A percentile compares a stretch with the other conserved stretches of the same genome.
Evolutionary conservation across 2,888 invertebrate genomes (phyloP).

Genomic region (Odiellus spinosus): DNA sequence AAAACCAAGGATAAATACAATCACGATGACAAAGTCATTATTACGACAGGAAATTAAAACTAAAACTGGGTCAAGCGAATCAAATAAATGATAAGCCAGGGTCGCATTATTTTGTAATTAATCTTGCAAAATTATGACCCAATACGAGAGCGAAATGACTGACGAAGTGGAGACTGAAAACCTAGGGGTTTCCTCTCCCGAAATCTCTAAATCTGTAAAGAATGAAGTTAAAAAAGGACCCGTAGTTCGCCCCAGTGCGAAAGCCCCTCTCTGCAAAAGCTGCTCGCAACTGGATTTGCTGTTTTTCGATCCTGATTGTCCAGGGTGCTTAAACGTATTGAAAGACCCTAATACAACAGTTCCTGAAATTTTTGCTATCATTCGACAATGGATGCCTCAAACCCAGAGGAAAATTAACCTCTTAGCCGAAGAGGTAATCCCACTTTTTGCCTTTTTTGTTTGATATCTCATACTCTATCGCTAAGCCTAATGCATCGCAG

Average conservation of each 20-base stretch:
- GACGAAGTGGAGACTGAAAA: too few species aligned
- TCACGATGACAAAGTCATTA: too few species aligned
- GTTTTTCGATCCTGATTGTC: slow-evolving; percentile 34
- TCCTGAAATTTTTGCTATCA: slow-evolving; percentile 35
- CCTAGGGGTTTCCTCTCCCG: too few species aligned
- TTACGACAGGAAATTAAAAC: too few species aligned
- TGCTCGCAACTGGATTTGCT: slow-evolving; percentile 31
- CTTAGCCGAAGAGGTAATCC: slow-evolving; percentile 31
- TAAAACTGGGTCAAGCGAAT: too few species aligned
- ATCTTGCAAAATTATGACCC: too few species aligned
- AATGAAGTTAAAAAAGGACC: slow-evolving; percentile 17
- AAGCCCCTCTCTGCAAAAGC: slow-evolving; percentile 32
- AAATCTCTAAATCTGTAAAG: too few species aligned
- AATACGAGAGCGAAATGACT: too few species aligned
- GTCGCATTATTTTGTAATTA: too few species aligned
- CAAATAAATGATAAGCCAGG: too few species aligned
- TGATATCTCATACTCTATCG: not conserved
- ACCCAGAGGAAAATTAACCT: slow-evolving; percentile 33
- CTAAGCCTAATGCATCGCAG: slow-evolving; percentile 22
- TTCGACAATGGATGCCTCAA: slow-evolving; percentile 37
- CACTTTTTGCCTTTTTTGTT: not conserved
- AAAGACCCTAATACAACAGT: slow-evolving; percentile 27
- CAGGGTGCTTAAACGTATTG: slow-evolving; percentile 30
- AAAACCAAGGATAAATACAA: too few species aligned
- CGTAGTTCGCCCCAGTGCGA: slow-evolving; percentile 32